Percentiles rank a stretch among this genome's conserved stretches.
Evolutionary conservation across 2,113 vertebrate genomes (phyloP).

Genomic region (human): GRCh38 chr5:66096501-66097000

Average conservation of each 20-base stretch:
- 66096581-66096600: neutral
- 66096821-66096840: neutral
- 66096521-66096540: neutral
- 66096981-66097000: neutral
- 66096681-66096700: neutral
- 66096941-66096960: neutral
- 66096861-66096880: neutral
- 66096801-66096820: neutral
- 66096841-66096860: neutral
- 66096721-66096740: neutral
- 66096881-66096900: neutral
- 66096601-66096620: neutral
- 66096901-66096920: neutral
- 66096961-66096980: neutral
- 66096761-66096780: neutral
- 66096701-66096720: neutral
- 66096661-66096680: neutral
- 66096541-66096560: neutral
- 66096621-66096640: neutral
- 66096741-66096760: neutral
- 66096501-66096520: neutral
- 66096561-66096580: neutral
- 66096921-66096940: neutral
- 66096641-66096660: neutral
- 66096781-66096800: neutral